phyloP scores from a whole-genome alignment of 2,113 vertebrate species.

The Coracopsis vasa region DNA sequence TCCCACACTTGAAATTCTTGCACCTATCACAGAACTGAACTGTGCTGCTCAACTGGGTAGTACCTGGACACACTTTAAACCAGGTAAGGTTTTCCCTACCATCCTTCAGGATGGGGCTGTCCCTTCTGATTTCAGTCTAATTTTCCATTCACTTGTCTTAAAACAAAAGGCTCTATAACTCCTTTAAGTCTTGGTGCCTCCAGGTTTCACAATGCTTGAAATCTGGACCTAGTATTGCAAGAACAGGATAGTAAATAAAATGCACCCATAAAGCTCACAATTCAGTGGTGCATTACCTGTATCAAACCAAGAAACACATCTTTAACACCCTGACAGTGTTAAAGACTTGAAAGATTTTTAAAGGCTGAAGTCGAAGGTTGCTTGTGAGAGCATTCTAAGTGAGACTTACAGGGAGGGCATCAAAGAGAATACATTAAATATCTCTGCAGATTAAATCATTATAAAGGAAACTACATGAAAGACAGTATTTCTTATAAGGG shows the following conservation, averaged over 20 bases:
- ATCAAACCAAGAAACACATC: neutral
- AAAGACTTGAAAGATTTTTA: slow-evolving; percentile 12
- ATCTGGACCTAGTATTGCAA: neutral
- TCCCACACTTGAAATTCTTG: neutral
- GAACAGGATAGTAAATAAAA: neutral
- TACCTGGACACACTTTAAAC: neutral
- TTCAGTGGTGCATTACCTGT: neutral
- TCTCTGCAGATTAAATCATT: slow-evolving; percentile 40
- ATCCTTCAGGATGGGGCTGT: neutral
- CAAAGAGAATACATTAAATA: slow-evolving; percentile 44
- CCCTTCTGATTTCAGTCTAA: neutral
- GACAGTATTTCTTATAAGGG: slow-evolving; percentile 1
- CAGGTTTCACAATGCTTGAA: neutral
- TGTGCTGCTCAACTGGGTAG: neutral
- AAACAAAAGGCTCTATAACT: neutral
- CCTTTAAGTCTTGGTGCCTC: neutral
- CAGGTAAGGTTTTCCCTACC: neutral
- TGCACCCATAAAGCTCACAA: neutral
- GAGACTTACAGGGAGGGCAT: neutral
- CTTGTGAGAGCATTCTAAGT: slow-evolving; percentile 3
- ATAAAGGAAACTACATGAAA: slow-evolving; percentile 43
- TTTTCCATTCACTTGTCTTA: neutral
- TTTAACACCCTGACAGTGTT: neutral
- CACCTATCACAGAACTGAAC: neutral
- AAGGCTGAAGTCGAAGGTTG: neutral